Conservation (phyloP, 2,113 vertebrate species). For the Nyctereutes procyonoides region DNA sequence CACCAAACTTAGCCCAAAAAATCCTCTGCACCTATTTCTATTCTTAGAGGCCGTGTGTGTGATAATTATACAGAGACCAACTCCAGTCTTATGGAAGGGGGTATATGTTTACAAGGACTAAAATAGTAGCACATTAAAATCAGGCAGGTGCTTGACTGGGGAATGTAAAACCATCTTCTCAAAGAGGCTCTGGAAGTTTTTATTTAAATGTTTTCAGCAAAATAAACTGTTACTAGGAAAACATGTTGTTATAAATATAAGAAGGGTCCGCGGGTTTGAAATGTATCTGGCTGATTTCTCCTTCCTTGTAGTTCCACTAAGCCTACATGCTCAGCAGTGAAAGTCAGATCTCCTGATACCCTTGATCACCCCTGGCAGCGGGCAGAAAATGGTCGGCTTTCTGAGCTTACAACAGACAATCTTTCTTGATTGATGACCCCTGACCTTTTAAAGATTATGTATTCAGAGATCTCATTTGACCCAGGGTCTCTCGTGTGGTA, state of each 20-base stretch:
- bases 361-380: background rate
- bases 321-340: slow-evolving; percentile 25
- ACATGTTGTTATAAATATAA: slow-evolving; percentile 69
- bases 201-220: slow-evolving; percentile 75
- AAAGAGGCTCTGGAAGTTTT: slow-evolving; percentile 60
- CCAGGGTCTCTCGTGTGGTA: background rate
- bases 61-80: slow-evolving; percentile 38
- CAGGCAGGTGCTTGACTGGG: slow-evolving; percentile 66
- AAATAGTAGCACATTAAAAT: slow-evolving; percentile 74
- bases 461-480: background rate
- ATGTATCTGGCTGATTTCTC: slow-evolving; percentile 53
- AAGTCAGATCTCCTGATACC: background rate
- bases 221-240: slow-evolving; percentile 78
- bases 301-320: slow-evolving; percentile 69
- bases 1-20: slow-evolving; percentile 21
- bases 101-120: slow-evolving; percentile 63
- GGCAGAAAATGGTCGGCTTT: background rate
- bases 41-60: slow-evolving; percentile 41
- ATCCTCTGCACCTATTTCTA: slow-evolving; percentile 34
- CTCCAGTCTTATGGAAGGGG: slow-evolving; percentile 11
- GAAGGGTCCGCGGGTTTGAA: slow-evolving; percentile 64
- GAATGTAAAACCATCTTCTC: slow-evolving; percentile 58
- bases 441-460: background rate
- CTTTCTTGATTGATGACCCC: slow-evolving; percentile 22
- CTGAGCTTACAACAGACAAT: background rate